Base-by-base conservation (phyloP, 1,140 invertebrate genomes). In the Philopotamus ludificatus region DNA sequence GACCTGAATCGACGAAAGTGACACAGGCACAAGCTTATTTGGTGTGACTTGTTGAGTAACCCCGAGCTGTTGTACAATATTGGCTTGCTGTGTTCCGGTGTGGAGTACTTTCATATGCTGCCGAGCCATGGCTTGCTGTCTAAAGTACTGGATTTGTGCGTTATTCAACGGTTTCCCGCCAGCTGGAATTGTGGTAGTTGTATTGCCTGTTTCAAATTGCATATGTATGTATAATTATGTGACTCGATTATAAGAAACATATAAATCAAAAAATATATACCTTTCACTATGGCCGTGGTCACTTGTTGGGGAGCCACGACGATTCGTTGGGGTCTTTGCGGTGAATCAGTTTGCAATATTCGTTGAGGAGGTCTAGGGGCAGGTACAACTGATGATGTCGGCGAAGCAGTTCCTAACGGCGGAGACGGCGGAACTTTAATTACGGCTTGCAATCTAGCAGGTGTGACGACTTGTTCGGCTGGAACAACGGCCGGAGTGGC, bases 131-230 rank as follows among this genome's bases (percentile, higher is more conserved):
- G 68, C 51, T 61, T 76, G 75, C 66, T 82, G 79, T n/a, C 81
- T 65, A 55, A 82, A 80, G 42, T 82, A 76, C 51, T 82, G 79
- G 15, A 82, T 71, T 44, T 81, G 80, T 0, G 78, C 74, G 21
- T 76, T 74, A 26, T 74, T 77, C 1, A 82, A 78, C 4, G 82
- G 77, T 70, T 85, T 83, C 3, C 76, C 79, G 4, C 74, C 69
- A 0, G 68, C 54, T 1, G 75, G 71, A 22, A 82, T 73, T 1
- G 79, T 76, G 7, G 74, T 70, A 71, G 77, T 74, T n/a, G 22
- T 44, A 45, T 15, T 28, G 8, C 58, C 58, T 60, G 15, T 23
- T 34, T 34, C 28, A 34, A 34, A 34, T 34, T 34, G 12, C n/a
- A n/a, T 47, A 18, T n/a, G 16, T 7, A 47, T 47, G 4, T 47